Evolutionary conservation across 2,888 invertebrate species (phyloP), one percentile per base, ranked within the genome.

Genomic region (Leucoptera coffeella): DNA sequence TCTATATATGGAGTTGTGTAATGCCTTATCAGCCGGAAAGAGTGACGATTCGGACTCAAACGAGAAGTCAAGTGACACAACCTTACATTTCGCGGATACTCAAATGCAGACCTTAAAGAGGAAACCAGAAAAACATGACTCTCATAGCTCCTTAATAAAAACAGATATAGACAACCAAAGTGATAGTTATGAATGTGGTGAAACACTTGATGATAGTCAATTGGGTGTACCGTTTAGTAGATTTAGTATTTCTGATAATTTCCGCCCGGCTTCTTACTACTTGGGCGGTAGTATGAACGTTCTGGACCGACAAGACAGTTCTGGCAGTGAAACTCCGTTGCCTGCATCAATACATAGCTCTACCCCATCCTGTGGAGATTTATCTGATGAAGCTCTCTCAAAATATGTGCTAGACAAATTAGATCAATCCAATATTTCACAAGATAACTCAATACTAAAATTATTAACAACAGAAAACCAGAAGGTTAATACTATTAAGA

Each of bases 201-300:
- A 89, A 78, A 83, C 84, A 2, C 89, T 85, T 37, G 88, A 90
- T 40, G 89, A 89, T n/a, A n/a, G n/a, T n/a, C n/a, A n/a, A n/a
- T n/a, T 82, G 23, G 82, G 86, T 39, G 77, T 79, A 1, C 69
- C 72, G 4, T 73, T 60, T 34, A 64, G 50, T 38, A 73, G 90
- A 37, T 88, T 90, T 46, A 90, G 89, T 53, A 72, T 90, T 29
- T 90, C 89, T 2, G 90, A 91, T 46, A 89, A 85, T 2, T 91
- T 90, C 46, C 72, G 90, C 28, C 90, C 90, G 1, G 90, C 90
- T 1, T 90, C 90, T 0, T 91, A 90, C 46, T 91, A 90, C 49
- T 51, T 90, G 22, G 82, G 83, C 13, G 78, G 80, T 2, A 84
- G 80, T 41, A 76, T 77, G 39, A 73, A 74, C 29, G 57, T 75